Evolutionary conservation across 1,140 invertebrate genomes (phyloP).

Genomic region (Thaumetopoea pityocampa): DNA sequence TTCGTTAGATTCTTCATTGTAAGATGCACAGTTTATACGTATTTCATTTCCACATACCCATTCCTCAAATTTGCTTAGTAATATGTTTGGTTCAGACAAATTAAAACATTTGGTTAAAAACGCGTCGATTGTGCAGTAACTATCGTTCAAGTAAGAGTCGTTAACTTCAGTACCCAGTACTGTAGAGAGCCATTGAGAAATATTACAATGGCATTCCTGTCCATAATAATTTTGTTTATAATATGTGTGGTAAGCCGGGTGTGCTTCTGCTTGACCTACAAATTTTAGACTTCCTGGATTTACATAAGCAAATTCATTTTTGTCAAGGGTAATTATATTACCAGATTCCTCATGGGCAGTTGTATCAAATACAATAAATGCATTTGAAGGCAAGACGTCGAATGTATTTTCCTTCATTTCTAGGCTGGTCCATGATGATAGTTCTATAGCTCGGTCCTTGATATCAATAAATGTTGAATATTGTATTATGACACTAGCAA

Average conservation of each 20-base stretch:
- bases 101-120: constrained; percentile 80
- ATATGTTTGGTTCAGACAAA: constrained; percentile 78
- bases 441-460: constrained; percentile 72
- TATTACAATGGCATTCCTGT: constrained; percentile 78
- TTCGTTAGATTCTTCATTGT: constrained; percentile 52
- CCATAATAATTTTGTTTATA: constrained; percentile 80
- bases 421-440: constrained; percentile 80
- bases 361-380: constrained; percentile 68
- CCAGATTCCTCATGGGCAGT: constrained; percentile 44
- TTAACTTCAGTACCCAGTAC: constrained; percentile 57
- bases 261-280: constrained; percentile 70
- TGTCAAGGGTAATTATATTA: constrained; percentile 76
- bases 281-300: constrained; percentile 75
- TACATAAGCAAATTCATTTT: constrained; percentile 78
- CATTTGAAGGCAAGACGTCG: constrained; percentile 73
- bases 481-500: constrained; percentile 77
- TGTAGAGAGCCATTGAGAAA: constrained; percentile 75
- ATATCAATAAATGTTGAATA: constrained; percentile 79
- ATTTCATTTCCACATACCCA: constrained; percentile 76
- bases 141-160: constrained; percentile 75
- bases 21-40: constrained; percentile 65
- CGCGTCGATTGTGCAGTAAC: constrained; percentile 79
- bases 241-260: constrained; percentile 59
- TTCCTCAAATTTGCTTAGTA: constrained; percentile 79
- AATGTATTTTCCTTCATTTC: constrained; percentile 81